Base-by-base conservation (phyloP, 2,888 invertebrate species). In the Agapetus fuscipes region DNA sequence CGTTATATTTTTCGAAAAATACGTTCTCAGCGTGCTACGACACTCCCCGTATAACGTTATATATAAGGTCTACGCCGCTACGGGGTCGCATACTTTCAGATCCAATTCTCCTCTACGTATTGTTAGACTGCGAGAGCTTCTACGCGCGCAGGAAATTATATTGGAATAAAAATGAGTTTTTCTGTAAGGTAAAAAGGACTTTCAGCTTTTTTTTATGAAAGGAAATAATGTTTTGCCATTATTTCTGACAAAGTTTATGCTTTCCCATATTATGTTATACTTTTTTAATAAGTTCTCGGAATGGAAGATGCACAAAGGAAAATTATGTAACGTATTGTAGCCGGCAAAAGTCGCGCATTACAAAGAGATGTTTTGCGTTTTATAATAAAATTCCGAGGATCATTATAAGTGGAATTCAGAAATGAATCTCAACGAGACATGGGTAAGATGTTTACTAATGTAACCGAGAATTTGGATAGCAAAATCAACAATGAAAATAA, bases 51-150 rank as follows among this genome's bases (percentile, higher is more conserved):
- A 20, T 9, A 9, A 9, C 4, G 20, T 9, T 20, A 20, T 9
- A 9, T 4, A 20, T 4, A 4, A 6, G 9, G 4, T 4, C 20
- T 20, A 9, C 20, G 20, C 20, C 9, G 20, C 9, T 20, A 20
- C 9, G 20, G 20, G 27, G 26, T 13, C 31, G 33, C 31, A 30
- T 17, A 34, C 30, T 33, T 33, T 30, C 30, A 28, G 30, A 34
- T 34, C 16, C 14, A 4, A n/a, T 5, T 10, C 34, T 34, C 48
- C 50, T 48, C 50, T 37, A 45, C 29, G 34, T 41, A 41, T 41
- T 41, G 41, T 36, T 41, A 32, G 36, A 36, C 14, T 48, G 49
- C 38, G 34, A 46, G 48, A 49, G 46, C 27, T 31, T 42, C 39
- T 33, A 44, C 43, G 30, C 24, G 48, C 46, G 36, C 42, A 32